A percentile compares a stretch with the other conserved stretches of the same genome.
Evolutionary conservation across 2,113 vertebrate species (phyloP).

Genomic region (Cheilinus undulatus): DNA sequence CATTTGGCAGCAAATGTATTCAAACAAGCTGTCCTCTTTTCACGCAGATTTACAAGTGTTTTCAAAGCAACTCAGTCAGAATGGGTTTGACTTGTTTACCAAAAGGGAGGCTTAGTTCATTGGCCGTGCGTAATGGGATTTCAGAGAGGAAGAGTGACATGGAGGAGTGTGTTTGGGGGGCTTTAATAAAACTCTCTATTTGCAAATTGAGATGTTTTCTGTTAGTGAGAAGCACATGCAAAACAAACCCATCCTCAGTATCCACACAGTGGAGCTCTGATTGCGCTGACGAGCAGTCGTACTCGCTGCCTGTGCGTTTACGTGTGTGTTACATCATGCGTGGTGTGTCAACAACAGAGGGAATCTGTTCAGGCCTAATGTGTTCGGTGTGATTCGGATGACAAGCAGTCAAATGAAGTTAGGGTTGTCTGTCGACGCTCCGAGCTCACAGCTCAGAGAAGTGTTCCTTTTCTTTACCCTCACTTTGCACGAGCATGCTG

Average conservation of each 20-base stretch:
- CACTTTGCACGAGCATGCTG: neutral
- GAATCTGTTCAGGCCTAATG: constrained; percentile 58
- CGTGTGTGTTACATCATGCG: constrained; percentile 14
- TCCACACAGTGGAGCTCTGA: constrained; percentile 20
- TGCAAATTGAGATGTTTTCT: constrained; percentile 52
- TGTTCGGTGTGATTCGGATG: constrained; percentile 58
- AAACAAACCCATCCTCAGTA: constrained; percentile 8
- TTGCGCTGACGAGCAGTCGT: neutral
- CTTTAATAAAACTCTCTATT: constrained; percentile 24
- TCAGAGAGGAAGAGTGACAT: constrained; percentile 35
- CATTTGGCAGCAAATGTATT: constrained; percentile 45
- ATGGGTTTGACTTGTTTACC: constrained; percentile 51
- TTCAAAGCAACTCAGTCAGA: constrained; percentile 42
- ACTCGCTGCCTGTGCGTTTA: constrained; percentile 6
- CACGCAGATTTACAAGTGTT: constrained; percentile 31
- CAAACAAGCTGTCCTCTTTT: constrained; percentile 38
- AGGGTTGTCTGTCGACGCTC: constrained; percentile 2
- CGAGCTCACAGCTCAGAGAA: constrained; percentile 10
- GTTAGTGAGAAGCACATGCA: neutral
- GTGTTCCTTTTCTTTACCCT: neutral
- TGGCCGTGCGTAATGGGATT: constrained; percentile 52
- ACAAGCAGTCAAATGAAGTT: constrained; percentile 20
- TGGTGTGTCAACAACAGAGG: constrained; percentile 29
- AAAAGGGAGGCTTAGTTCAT: constrained; percentile 41
- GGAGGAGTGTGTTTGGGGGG: constrained; percentile 37